Conservation (phyloP, 2,888 invertebrate genomes). For the Aromia moschata region DNA sequence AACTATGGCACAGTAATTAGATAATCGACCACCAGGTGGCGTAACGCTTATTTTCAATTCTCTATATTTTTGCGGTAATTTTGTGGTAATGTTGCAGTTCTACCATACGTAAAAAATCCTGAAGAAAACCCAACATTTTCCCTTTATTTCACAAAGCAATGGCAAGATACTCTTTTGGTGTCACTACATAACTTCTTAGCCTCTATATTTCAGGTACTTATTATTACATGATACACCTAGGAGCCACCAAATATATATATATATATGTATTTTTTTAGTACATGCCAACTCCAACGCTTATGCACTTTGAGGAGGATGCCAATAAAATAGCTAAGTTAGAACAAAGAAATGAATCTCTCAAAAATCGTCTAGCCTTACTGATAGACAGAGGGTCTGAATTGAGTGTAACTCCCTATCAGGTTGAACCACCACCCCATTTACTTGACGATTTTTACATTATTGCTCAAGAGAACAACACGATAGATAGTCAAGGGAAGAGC, state of each 20-base stretch:
- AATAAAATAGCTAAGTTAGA: conserved; percentile 81
- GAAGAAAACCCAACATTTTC: conserved; percentile 90
- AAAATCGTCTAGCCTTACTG: conserved; percentile 66
- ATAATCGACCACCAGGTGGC: too few species aligned
- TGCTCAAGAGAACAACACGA: conserved; percentile 74
- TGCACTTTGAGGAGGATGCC: conserved; percentile 87
- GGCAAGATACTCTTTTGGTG: conserved; percentile 93
- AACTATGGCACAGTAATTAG: too few species aligned
- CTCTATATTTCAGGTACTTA: conserved; percentile 77
- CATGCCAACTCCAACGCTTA: conserved; percentile 86
- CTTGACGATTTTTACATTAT: conserved; percentile 93
- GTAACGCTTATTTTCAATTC: too few species aligned
- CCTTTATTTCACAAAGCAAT: conserved; percentile 89
- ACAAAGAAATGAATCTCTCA: conserved; percentile 82
- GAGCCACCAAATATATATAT: too few species aligned
- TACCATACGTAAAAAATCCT: conserved; percentile 90
- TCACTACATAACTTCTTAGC: conserved; percentile 94
- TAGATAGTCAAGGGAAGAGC: conserved; percentile 77
- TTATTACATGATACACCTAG: too few species aligned
- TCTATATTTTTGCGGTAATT: too few species aligned
- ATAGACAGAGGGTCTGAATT: conserved; percentile 62
- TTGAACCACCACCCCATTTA: conserved; percentile 79
- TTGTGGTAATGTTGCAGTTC: conserved; percentile 79
- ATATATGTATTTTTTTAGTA: conserved; percentile 72
- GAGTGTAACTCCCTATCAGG: conserved; percentile 69